Conservation (phyloP, 2,797 vertebrate genomes). For the Lacerta agilis region DNA sequence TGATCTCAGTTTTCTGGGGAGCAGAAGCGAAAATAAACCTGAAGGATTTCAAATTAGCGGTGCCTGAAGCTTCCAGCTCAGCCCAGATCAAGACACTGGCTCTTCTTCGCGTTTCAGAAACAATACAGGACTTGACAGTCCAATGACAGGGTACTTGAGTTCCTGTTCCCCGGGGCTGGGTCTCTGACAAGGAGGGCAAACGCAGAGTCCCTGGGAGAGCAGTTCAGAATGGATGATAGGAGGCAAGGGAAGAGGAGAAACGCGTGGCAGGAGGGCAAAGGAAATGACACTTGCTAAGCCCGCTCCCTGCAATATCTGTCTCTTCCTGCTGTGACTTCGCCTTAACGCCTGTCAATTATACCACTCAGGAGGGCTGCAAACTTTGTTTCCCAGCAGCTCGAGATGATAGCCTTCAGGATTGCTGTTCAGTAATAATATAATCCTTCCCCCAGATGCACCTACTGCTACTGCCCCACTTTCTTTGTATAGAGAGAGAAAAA, state of each 20-base stretch:
- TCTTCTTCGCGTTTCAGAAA: background rate
- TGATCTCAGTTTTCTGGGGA: background rate
- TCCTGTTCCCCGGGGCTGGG: conserved; percentile 1
- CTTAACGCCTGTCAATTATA: background rate
- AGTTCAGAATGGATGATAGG: accelerated
- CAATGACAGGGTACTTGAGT: background rate
- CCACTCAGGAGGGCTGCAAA: background rate
- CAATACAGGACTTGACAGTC: background rate
- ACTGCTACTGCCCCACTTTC: background rate
- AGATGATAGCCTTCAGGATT: background rate
- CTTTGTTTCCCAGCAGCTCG: conserved; percentile 42
- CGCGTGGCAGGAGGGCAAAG: accelerated
- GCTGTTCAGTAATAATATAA: background rate
- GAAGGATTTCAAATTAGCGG: conserved; percentile 38
- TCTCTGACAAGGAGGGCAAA: conserved; percentile 22
- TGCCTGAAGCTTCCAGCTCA: conserved; percentile 30
- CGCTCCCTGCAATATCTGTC: accelerated
- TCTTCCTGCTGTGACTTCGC: background rate
- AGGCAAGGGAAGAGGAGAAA: conserved; percentile 37
- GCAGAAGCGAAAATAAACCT: background rate
- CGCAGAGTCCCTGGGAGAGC: background rate
- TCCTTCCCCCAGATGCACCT: background rate
- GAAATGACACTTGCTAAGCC: conserved; percentile 26
- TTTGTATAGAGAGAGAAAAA: background rate
- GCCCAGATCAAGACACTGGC: background rate